Evolutionary conservation across 2,888 invertebrate species (phyloP).

Genomic region (Yponomeuta sedellus): DNA sequence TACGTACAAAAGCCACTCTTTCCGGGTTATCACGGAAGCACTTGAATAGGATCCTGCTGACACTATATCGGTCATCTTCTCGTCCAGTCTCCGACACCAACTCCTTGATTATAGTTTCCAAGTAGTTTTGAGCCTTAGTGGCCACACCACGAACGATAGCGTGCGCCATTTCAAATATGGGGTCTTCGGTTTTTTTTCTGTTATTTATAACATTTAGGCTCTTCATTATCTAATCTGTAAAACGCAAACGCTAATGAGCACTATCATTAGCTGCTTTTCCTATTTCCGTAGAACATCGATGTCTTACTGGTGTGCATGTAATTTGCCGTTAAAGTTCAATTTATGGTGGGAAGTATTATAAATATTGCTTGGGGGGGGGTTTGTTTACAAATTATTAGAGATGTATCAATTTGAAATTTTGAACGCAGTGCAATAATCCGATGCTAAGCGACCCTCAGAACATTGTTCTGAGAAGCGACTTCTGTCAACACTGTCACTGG

Average conservation of each 20-base stretch:
- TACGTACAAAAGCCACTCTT: conserved; percentile 6
- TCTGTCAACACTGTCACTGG: no score
- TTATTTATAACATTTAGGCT: background rate
- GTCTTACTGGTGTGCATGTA: no score
- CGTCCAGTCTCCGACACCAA: conserved; percentile 3
- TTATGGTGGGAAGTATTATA: no score
- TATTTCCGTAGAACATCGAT: no score
- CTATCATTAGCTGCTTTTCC: background rate
- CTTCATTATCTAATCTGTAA: background rate
- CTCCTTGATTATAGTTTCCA: conserved; percentile 6
- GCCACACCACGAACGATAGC: conserved; percentile 2
- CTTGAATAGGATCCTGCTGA: conserved; percentile 7
- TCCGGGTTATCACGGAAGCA: conserved; percentile 9
- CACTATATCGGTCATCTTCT: conserved; percentile 4
- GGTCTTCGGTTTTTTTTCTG: background rate
- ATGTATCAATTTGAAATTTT: no score
- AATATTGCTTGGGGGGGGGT: no score
- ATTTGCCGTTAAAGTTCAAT: no score
- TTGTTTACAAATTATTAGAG: no score
- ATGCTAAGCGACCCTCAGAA: no score
- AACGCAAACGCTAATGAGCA: background rate
- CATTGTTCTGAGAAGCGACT: no score
- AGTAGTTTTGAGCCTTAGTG: background rate
- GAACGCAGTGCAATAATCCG: no score
- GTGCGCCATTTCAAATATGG: background rate